Conservation (phyloP, 2,797 vertebrate species). For the Sphenodon punctatus region DNA sequence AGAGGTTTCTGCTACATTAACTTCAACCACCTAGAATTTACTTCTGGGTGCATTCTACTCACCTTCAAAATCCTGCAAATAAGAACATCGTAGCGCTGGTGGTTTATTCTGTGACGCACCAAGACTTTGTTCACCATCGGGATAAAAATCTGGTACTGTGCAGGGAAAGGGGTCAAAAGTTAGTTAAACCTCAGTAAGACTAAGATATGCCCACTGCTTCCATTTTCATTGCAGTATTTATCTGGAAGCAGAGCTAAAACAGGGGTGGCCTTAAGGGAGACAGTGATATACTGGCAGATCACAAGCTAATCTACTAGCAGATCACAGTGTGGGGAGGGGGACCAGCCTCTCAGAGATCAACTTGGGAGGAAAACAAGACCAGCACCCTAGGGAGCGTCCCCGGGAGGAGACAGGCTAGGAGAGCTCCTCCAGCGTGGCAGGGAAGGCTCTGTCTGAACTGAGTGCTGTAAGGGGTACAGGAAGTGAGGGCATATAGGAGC, state of each 20-base stretch:
- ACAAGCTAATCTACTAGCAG: too few relatives aligned
- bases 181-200: background rate
- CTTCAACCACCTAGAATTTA: background rate
- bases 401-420: too few relatives aligned
- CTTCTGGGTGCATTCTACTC: too few relatives aligned
- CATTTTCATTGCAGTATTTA: background rate
- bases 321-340: too few relatives aligned
- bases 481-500: too few relatives aligned
- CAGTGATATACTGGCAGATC: too few relatives aligned
- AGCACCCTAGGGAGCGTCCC: too few relatives aligned
- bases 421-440: too few relatives aligned
- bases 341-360: too few relatives aligned
- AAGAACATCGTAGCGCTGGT: slow-evolving; percentile 95
- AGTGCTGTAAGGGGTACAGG: too few relatives aligned
- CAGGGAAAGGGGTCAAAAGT: background rate
- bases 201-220: background rate
- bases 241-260: slow-evolving; percentile 17
- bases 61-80: slow-evolving; percentile 99
- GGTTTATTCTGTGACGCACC: slow-evolving; percentile 93
- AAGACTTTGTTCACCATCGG: slow-evolving; percentile 99
- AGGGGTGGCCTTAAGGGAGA: slow-evolving; percentile 43
- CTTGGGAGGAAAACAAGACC: too few relatives aligned
- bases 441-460: too few relatives aligned
- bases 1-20: background rate
- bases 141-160: slow-evolving; percentile 97